A percentile compares a stretch with the other conserved stretches of the same genome.
These are phyloP conservation scores for Rhinoraja longicauda DNA, from an alignment of 2,797 vertebrate species.

Conservation along the genomic window DNA sequence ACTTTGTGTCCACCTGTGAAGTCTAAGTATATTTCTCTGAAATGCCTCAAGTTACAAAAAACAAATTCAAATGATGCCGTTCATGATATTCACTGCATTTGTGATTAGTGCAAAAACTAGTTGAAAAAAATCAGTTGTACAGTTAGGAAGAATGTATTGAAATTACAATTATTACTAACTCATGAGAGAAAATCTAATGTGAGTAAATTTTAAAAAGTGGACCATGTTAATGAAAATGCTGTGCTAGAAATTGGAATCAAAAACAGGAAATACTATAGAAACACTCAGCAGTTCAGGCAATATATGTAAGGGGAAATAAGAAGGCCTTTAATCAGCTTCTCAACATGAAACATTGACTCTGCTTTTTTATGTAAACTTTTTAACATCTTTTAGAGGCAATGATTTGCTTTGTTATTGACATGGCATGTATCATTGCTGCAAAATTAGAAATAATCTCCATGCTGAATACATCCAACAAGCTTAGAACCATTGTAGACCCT, in stretches of 20 bases:
- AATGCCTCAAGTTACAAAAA: neutral
- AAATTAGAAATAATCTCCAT: neutral
- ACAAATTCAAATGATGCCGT: neutral
- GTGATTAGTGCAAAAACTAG: neutral
- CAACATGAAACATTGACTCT: too few species aligned
- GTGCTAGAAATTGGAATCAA: too few species aligned
- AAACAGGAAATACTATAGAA: too few species aligned
- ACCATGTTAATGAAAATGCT: neutral
- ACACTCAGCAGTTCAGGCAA: too few species aligned
- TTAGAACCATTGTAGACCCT: neutral
- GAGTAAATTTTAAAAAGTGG: neutral
- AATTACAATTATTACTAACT: slow-evolving; percentile 21
- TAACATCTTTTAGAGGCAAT: neutral
- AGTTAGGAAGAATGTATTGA: neutral
- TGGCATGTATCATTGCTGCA: too few species aligned
- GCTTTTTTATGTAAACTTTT: too few species aligned
- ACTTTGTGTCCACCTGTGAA: neutral
- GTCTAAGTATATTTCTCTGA: neutral
- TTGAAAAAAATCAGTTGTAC: neutral
- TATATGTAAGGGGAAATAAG: too few species aligned
- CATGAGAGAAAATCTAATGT: neutral
- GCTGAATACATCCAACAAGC: neutral
- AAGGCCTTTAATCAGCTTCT: too few species aligned
- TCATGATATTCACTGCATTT: neutral
- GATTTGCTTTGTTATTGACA: neutral